Conservation (phyloP, 2,113 vertebrate genomes). For the Bathybates hornii region DNA sequence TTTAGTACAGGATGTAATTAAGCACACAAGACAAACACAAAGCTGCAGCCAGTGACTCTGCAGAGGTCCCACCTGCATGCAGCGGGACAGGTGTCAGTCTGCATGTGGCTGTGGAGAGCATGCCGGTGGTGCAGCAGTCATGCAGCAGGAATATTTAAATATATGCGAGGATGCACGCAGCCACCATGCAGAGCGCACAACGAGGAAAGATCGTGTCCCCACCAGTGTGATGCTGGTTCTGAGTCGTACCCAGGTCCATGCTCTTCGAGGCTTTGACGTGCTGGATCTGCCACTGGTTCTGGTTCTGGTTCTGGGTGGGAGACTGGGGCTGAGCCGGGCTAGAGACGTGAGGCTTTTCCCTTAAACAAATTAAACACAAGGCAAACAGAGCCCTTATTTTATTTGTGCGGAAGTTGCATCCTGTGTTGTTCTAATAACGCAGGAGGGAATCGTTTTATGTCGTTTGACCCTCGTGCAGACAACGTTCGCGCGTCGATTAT, state of each 20-base stretch:
- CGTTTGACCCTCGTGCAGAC: neutral
- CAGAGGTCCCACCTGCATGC: neutral
- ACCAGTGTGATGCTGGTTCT: constrained; percentile 57
- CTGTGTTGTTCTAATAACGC: neutral
- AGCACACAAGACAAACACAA: neutral
- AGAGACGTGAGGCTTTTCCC: constrained; percentile 6
- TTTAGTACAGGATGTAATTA: neutral
- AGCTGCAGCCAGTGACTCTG: neutral
- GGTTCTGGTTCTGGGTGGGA: constrained; percentile 14
- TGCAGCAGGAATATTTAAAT: neutral
- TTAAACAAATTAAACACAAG: constrained; percentile 2
- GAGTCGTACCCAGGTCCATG: constrained; percentile 93
- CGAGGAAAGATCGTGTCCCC: constrained; percentile 21
- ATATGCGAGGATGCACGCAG: neutral
- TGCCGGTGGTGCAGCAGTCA: neutral
- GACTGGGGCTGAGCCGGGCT: constrained; percentile 33
- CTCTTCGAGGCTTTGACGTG: constrained; percentile 93
- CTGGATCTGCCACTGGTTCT: constrained; percentile 76
- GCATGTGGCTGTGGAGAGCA: neutral
- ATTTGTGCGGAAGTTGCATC: neutral
- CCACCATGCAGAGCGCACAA: constrained; percentile 32
- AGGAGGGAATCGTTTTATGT: neutral
- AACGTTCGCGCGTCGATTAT: neutral
- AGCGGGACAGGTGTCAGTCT: neutral
- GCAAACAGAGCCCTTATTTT: neutral